These are phyloP conservation scores for Eretmocerus hayati DNA, from an alignment of 2,888 invertebrate species.

Conservation along the genomic window DNA sequence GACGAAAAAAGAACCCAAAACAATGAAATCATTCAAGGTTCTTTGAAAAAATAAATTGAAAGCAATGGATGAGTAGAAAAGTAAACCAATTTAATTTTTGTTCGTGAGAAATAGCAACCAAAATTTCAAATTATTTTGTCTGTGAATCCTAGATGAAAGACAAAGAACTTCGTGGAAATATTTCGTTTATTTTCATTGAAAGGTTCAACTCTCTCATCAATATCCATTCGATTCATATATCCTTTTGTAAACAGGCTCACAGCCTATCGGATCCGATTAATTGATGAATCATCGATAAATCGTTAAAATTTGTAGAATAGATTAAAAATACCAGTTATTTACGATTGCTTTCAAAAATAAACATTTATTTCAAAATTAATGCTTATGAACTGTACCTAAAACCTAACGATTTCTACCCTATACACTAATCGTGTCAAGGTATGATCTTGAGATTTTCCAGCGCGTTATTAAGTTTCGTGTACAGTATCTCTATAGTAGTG, in stretches of 20 bases:
- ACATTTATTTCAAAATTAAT: constrained; percentile 47
- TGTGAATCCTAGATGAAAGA: constrained; percentile 10
- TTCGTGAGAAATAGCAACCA: too few species aligned
- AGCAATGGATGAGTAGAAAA: too few species aligned
- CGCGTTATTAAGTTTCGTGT: constrained; percentile 22
- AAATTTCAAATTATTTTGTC: neutral
- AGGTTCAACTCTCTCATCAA: constrained; percentile 6
- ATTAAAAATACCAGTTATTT: constrained; percentile 25
- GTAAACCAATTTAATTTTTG: too few species aligned
- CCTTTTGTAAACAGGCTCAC: constrained; percentile 18
- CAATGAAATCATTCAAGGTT: too few species aligned
- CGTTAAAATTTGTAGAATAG: constrained; percentile 19
- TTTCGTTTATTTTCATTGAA: constrained; percentile 18
- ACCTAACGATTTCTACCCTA: constrained; percentile 39
- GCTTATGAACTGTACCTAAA: constrained; percentile 43
- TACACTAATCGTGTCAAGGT: constrained; percentile 39
- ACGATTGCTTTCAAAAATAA: constrained; percentile 45
- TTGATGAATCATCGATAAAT: constrained; percentile 17
- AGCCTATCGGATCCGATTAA: constrained; percentile 22
- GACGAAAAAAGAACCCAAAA: too few species aligned
- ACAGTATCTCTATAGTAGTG: constrained; percentile 26
- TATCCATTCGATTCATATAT: constrained; percentile 7
- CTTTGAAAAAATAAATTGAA: too few species aligned
- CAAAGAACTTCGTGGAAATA: constrained; percentile 12
- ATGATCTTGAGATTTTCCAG: constrained; percentile 28